phyloP scores from a whole-genome alignment of 2,888 invertebrate species.

The Machimus atricapillus region DNA sequence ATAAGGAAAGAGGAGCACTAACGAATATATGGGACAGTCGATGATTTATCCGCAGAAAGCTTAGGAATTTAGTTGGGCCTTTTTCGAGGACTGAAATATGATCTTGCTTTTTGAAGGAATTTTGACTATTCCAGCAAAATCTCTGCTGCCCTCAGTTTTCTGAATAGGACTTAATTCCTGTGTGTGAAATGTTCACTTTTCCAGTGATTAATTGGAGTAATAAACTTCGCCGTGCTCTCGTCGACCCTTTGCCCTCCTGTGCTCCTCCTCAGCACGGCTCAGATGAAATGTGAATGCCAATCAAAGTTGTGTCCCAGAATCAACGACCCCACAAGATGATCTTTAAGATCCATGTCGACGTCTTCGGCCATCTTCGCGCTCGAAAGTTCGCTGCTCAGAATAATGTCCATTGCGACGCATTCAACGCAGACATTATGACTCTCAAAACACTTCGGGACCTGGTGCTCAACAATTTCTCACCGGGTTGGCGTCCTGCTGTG shows the following conservation, averaged over 20 bases:
- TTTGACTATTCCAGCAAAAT: background rate
- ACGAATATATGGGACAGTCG: slow-evolving; percentile 6
- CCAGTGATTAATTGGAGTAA: slow-evolving; percentile 4
- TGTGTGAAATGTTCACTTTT: background rate
- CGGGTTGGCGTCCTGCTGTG: slow-evolving; percentile 29
- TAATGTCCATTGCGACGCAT: slow-evolving; percentile 19
- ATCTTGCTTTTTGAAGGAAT: background rate
- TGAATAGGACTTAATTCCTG: background rate
- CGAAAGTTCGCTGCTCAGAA: background rate
- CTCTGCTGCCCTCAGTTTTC: background rate
- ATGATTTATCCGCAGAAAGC: background rate
- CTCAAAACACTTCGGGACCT: background rate
- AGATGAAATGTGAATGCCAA: background rate
- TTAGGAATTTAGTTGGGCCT: background rate
- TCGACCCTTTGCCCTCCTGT: background rate
- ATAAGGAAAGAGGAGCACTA: slow-evolving; percentile 13
- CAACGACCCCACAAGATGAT: slow-evolving; percentile 32
- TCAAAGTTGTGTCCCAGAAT: background rate
- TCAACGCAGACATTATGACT: background rate
- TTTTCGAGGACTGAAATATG: background rate
- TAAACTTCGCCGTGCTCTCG: background rate
- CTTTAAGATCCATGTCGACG: background rate
- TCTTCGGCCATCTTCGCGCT: background rate
- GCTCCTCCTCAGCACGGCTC: background rate
- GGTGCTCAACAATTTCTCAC: slow-evolving; percentile 16